These are phyloP conservation scores for Promerops cafer DNA, from an alignment of 2,113 vertebrate species.

Conservation along the genomic window DNA sequence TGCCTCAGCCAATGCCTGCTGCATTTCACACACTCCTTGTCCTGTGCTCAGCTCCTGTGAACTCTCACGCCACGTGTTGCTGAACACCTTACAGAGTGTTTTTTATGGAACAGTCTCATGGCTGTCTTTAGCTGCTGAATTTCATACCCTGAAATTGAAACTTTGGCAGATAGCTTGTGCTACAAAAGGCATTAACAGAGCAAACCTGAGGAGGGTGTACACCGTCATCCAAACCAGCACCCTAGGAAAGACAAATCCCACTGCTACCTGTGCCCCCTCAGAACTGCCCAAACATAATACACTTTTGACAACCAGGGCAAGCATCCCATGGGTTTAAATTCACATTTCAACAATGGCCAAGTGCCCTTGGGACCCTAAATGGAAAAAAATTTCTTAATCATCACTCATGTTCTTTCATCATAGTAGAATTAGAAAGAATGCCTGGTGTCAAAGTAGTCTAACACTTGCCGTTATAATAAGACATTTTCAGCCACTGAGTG, in stretches of 20 bases:
- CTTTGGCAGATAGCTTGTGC: background rate
- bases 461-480: background rate
- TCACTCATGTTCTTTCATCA: background rate
- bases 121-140: background rate
- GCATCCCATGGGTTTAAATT: background rate
- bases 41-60: background rate
- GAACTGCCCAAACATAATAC: background rate
- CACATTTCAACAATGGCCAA: background rate
- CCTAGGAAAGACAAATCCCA: background rate
- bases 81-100: background rate
- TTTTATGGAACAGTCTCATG: background rate
- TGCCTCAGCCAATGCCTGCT: background rate
- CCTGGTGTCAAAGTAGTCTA: background rate
- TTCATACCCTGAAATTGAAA: background rate
- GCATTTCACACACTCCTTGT: background rate
- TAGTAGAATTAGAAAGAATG: background rate
- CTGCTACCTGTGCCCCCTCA: background rate
- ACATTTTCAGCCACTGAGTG: background rate
- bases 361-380: background rate
- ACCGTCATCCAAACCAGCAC: background rate
- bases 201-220: background rate
- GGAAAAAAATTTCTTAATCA: background rate
- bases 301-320: background rate
- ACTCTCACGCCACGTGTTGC: background rate
- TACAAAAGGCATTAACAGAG: background rate